These are phyloP conservation scores for Cactoblastis cactorum DNA, from an alignment of 2,888 invertebrate species.

Conservation along the genomic window DNA sequence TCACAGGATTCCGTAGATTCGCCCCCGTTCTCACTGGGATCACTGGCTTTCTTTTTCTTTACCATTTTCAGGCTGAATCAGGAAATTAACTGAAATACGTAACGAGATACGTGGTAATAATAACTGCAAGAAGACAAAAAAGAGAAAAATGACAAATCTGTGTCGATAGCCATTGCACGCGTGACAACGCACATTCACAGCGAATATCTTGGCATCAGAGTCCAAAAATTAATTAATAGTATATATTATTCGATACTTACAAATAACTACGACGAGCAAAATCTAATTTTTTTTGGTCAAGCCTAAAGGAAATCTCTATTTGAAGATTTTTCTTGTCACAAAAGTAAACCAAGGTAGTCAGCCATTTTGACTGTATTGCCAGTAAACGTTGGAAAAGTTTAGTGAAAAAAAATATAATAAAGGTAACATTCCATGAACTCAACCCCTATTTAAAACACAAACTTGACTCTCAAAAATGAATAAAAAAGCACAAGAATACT, in stretches of 20 bases:
- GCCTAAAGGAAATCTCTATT: constrained; percentile 42
- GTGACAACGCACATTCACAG: constrained; percentile 75
- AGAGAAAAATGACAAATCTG: constrained; percentile 76
- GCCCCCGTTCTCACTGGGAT: constrained; percentile 80
- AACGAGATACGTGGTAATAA: constrained; percentile 76
- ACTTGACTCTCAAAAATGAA: constrained; percentile 10
- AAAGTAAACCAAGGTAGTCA: constrained; percentile 63
- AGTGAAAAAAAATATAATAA: constrained; percentile 19
- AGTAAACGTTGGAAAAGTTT: constrained; percentile 27
- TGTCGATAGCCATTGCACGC: constrained; percentile 77
- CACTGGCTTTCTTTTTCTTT: constrained; percentile 86
- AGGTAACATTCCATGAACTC: background rate
- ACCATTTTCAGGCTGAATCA: constrained; percentile 79
- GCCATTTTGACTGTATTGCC: constrained; percentile 69
- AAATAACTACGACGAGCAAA: constrained; percentile 55
- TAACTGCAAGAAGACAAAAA: constrained; percentile 71
- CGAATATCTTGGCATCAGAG: constrained; percentile 30
- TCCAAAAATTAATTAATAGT: constrained; percentile 29
- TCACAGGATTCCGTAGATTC: constrained; percentile 87
- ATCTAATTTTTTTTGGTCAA: constrained; percentile 37
- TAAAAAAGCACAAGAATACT: constrained; percentile 20
- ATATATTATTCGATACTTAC: constrained; percentile 52
- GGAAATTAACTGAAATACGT: constrained; percentile 67
- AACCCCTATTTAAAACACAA: background rate
- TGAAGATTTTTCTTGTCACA: constrained; percentile 58